Conservation (phyloP, 2,797 vertebrate genomes). For the Selene dorsalis region DNA sequence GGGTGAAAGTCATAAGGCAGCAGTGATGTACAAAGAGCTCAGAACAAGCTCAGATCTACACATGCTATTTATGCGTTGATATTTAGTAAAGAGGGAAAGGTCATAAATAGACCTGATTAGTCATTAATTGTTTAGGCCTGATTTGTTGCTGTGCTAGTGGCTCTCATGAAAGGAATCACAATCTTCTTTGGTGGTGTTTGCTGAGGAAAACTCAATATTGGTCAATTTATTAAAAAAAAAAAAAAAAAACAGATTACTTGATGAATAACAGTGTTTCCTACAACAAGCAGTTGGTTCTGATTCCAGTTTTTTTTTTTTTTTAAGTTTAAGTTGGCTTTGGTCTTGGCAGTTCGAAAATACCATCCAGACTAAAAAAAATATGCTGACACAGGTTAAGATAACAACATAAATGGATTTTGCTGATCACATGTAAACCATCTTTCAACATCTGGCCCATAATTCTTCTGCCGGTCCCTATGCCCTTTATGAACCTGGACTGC, state of each 20-base stretch:
- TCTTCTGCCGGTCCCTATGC: not conserved
- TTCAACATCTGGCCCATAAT: constrained; percentile 30
- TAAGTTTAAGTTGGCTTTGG: not conserved
- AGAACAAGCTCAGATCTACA: not conserved
- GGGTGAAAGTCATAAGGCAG: constrained; percentile 25
- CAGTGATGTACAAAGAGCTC: not conserved
- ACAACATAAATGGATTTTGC: constrained; percentile 29
- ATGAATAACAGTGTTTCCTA: not conserved
- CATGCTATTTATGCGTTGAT: constrained; percentile 17
- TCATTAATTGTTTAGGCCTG: constrained; percentile 53
- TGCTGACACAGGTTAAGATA: not conserved
- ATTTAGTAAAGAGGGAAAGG: constrained; percentile 33
- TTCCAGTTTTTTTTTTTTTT: not conserved
- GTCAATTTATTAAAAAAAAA: not conserved
- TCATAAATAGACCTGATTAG: not conserved
- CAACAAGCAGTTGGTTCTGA: not conserved
- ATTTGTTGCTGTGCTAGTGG: constrained; percentile 48
- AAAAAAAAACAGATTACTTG: not conserved
- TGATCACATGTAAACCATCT: constrained; percentile 28
- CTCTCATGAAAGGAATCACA: constrained; percentile 46
- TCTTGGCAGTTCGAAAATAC: not conserved
- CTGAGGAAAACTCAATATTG: constrained; percentile 18
- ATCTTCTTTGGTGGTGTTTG: constrained; percentile 2
- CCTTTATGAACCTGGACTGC: constrained; percentile 24
- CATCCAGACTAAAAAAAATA: too few relatives aligned